Percentiles rank a stretch among this genome's conserved stretches.
These are phyloP conservation scores for Opisthograptis luteolata DNA, from an alignment of 2,888 invertebrate species.

Conservation along the genomic window DNA sequence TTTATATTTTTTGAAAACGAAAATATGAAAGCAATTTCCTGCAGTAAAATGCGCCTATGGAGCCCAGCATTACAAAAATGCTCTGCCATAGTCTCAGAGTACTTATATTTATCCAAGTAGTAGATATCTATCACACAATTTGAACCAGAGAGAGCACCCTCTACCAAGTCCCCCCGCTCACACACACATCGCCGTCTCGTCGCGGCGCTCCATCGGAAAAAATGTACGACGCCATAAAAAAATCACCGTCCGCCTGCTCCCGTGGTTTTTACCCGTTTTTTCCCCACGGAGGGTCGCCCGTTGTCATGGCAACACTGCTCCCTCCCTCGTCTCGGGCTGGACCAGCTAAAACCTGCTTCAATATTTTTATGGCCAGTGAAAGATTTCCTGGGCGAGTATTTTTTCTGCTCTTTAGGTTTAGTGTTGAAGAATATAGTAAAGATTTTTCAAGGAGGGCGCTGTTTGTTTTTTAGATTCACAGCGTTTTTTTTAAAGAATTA, in stretches of 20 bases:
- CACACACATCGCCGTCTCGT: constrained; percentile 59
- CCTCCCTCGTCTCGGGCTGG: constrained; percentile 48
- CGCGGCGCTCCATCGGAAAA: constrained; percentile 69
- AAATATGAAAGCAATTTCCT: too few relatives aligned
- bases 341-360: constrained; percentile 69
- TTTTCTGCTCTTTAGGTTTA: constrained; percentile 22
- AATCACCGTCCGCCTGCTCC: constrained; percentile 81
- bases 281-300: constrained; percentile 80
- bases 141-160: constrained; percentile 46
- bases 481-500: too few relatives aligned
- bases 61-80: too few relatives aligned
- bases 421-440: neutral
- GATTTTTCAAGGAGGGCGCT: too few relatives aligned
- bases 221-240: constrained; percentile 84
- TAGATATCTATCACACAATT: too few relatives aligned
- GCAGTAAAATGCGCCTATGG: too few relatives aligned
- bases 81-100: too few relatives aligned
- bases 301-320: constrained; percentile 71
- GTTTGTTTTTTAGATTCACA: too few relatives aligned
- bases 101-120: too few relatives aligned
- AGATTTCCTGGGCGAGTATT: constrained; percentile 42
- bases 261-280: constrained; percentile 84
- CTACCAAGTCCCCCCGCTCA: constrained; percentile 56
- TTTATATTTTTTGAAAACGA: too few relatives aligned
- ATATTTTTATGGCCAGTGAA: constrained; percentile 74